Conservation (phyloP, 2,888 invertebrate genomes). For the Drosophila ezoana region DNA sequence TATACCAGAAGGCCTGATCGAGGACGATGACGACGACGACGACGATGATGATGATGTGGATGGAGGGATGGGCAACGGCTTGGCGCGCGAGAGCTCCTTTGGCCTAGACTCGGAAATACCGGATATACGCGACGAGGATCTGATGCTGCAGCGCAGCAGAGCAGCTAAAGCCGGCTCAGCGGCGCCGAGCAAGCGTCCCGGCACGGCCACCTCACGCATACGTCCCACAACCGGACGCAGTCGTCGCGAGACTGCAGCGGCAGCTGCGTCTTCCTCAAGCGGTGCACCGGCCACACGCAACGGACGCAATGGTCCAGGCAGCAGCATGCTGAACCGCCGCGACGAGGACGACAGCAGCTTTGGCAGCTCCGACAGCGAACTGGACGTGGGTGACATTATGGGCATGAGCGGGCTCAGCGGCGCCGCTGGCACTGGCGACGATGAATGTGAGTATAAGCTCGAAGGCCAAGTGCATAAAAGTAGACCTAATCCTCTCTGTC, state of each 20-base stretch:
- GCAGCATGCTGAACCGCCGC: constrained; percentile 47
- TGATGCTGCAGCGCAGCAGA: constrained; percentile 58
- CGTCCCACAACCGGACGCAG: constrained; percentile 84
- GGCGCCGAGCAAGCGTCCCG: constrained; percentile 61
- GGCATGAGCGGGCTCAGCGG: constrained; percentile 59
- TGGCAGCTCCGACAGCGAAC: constrained; percentile 84
- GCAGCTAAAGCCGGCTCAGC: constrained; percentile 2
- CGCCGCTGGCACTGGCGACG: constrained; percentile 47
- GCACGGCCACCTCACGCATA: constrained; percentile 75
- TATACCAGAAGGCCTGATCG: constrained; percentile 83
- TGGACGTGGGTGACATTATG: constrained; percentile 80
- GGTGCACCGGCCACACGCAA: constrained; percentile 7
- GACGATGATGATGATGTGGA: constrained; percentile 41
- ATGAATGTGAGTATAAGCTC: constrained; percentile 63
- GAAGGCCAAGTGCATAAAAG: neutral
- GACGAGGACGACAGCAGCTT: constrained; percentile 83
- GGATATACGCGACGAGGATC: constrained; percentile 80
- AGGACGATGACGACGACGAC: constrained; percentile 83
- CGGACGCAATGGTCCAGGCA: constrained; percentile 40
- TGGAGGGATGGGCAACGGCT: constrained; percentile 29
- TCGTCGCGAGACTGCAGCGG: constrained; percentile 56
- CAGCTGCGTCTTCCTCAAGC: constrained; percentile 16
- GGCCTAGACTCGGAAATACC: constrained; percentile 79
- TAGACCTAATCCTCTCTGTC: neutral
- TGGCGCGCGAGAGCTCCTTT: constrained; percentile 38